Evolutionary conservation across 37 sponge, comb jelly and placozoan species (phyloP), one percentile per base, ranked within the genome.

Genomic region (Diacarnus erythraeanus): DNA sequence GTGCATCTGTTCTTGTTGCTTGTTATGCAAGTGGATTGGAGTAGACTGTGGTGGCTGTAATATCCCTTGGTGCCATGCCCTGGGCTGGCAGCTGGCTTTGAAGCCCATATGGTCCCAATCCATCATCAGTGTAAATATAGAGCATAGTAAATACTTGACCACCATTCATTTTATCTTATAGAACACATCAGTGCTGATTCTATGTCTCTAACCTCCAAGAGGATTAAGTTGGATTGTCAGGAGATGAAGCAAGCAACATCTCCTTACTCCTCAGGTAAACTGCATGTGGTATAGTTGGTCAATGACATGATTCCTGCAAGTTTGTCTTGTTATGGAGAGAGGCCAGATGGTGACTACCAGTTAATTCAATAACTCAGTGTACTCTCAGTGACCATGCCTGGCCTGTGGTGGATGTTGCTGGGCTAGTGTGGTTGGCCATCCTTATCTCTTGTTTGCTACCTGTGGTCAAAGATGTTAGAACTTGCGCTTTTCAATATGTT

Each of bases 351-450:
- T 47, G 51, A 12, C 51, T 12, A 47, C 51, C 51, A 47, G 51
- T 65, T 65, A 65, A 65, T 65, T 65, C 66, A 65, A 65, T 65
- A 26, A 65, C 33, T 5, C 35, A 65, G 66, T 65, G 35, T 65
- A 65, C 66, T 65, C 31, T 31, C 33, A 17, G 10, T 65, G 66
- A 65, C 66, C 66, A 65, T 31, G 66, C 34, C 31, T 3, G 66
- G 31, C 30, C 66, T 65, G 66, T 65, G 66, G 66, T 65, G 9
- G 2, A 5, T 5, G 33, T 30, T 30, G 66, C 66, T 65, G 12
- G 2, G 33, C 33, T 31, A 30, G 66, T 65, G 66, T 65, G 66
- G 66, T 65, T 30, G 34, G 66, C 66, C 34, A 31, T 65, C 66
- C 34, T 65, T 65, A 65, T 20, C 66, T 30, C 35, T 65, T 26